A percentile compares a stretch with the other conserved stretches of the same genome.
These are phyloP conservation scores for Caenorhabditis zanzibari DNA, from an alignment of 2,888 invertebrate genomes.

Conservation along the genomic window DNA sequence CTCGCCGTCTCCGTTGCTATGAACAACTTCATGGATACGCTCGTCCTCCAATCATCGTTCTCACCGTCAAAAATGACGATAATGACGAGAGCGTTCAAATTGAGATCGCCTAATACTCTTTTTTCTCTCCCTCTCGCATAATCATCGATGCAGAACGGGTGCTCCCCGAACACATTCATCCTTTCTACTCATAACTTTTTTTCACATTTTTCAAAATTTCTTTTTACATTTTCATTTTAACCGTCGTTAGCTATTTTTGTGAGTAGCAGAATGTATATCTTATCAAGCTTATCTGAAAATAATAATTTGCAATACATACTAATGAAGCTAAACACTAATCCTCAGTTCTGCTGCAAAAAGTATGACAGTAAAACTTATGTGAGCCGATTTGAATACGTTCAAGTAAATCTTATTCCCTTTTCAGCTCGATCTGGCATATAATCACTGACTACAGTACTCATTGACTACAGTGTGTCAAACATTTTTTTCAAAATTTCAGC, in stretches of 20 bases:
- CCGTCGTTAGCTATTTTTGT: not conserved
- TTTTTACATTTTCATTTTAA: not conserved
- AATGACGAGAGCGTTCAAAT: slow-evolving; percentile 79
- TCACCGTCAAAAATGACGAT: slow-evolving; percentile 77
- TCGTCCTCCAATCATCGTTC: slow-evolving; percentile 75
- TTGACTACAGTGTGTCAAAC: no score
- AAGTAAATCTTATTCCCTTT: no score
- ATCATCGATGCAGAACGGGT: slow-evolving; percentile 60
- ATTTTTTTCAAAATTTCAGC: no score
- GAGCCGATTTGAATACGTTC: no score
- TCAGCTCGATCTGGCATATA: no score
- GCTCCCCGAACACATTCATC: slow-evolving; percentile 31
- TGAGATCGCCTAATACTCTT: slow-evolving; percentile 69
- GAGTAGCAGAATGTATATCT: not conserved
- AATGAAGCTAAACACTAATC: not conserved
- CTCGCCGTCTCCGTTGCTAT: slow-evolving; percentile 68
- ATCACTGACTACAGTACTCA: no score
- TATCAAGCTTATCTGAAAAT: not conserved
- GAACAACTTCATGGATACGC: slow-evolving; percentile 76
- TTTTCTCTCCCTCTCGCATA: slow-evolving; percentile 15
- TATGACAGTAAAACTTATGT: not conserved
- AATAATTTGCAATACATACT: no score
- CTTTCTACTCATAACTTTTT: not conserved
- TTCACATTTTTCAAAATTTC: no score
- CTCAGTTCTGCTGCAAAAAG: not conserved